Base-by-base conservation (phyloP, 2,797 vertebrate genomes). In the Enteromius fasciolatus region DNA sequence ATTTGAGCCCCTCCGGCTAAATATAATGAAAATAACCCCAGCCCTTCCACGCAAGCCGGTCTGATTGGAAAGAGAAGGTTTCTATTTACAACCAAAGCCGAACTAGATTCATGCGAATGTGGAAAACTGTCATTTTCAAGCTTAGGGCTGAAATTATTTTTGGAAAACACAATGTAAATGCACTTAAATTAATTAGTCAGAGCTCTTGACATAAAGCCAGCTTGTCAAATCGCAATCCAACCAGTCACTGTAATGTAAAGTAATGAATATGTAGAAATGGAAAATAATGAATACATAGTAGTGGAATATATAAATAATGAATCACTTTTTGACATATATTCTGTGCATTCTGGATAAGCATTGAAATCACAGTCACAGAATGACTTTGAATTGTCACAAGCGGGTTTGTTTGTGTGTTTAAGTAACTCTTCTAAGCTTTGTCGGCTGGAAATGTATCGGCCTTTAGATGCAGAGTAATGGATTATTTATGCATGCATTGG, bases 1-100 rank as follows among this genome's bases (percentile, higher is more conserved):
- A 80, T 68, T 83, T 25, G 68, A 86, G 57, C 61, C 72, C 79
- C 80, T 46, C 31, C 10, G n/a, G 72, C 66, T 74, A 70, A 82
- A 87, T 77, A 70, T 50, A 85, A 74, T 73, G 36, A 76, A 75
- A 77, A 54, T 63, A 63, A 84, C 75, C 59, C 18, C 31, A 78
- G 61, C 57, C 33, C 46, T 70, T 64, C 73, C 48, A 83, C 20
- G 20, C 28, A 20, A 46, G 63, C 70, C 11, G 33, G 23, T 79
- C 15, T 69, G 50, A 54, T 61, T 72, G 68, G 76, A 78, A 78
- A 64, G 18, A 78, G 41, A 41, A 61, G 74, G 20, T 68, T 54
- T 68, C 77, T 66, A 23, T 77, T 77, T 54, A 39, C 77, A 68
- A 36, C 48, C 14, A 67, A 68, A 66, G 63, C 41, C 54, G n/a